Evolutionary conservation across 2,888 invertebrate species (phyloP), one percentile per base, ranked within the genome.

Genomic region (Athalia rosae): DNA sequence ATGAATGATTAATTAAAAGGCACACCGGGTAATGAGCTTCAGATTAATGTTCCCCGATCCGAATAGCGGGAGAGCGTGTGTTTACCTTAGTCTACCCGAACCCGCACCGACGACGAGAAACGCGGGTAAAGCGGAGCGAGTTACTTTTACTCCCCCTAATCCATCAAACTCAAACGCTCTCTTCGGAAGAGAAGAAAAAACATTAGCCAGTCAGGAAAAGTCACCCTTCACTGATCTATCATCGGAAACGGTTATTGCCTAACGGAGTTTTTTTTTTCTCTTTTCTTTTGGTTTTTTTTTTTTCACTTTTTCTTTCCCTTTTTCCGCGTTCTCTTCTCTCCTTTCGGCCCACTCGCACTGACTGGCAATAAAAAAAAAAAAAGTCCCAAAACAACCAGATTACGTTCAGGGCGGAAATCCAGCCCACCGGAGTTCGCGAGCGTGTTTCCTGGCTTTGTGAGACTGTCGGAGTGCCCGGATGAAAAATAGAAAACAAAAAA

Each of bases 1-100:
- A 58, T 58, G 80, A 82, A 83, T 85, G 86, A 87, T 87, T 86
- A 87, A 87, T 87, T 85, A 85, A 85, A 83, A 81, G 82, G 80
- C 80, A 79, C 78, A 73, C 79, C 81, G 81, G 79, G 80, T 87
- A 87, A 87, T 86, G 85, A 84, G 84, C 81, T 82, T 81, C 82
- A 80, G 86, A 86, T 85, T 85, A 86, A 86, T 84, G 84, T 81
- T 81, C 80, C 78, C 66, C 81, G 83, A 85, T 82, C 81, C 82
- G 79, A 58, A 9, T 3, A 58, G 71, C 43, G 15, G 7, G 43
- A 62, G 62, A n/a, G 41, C 28, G 28, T 28, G 41, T 28, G 28
- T 28, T 28, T 28, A 28, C 28, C 28, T 28, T 28, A 28, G 28
- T 28, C 28, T 28, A 28, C 28, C 28, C 28, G 28, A 28, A 28